Conservation (phyloP, 2,888 invertebrate genomes). For the Rhingia rostrata region DNA sequence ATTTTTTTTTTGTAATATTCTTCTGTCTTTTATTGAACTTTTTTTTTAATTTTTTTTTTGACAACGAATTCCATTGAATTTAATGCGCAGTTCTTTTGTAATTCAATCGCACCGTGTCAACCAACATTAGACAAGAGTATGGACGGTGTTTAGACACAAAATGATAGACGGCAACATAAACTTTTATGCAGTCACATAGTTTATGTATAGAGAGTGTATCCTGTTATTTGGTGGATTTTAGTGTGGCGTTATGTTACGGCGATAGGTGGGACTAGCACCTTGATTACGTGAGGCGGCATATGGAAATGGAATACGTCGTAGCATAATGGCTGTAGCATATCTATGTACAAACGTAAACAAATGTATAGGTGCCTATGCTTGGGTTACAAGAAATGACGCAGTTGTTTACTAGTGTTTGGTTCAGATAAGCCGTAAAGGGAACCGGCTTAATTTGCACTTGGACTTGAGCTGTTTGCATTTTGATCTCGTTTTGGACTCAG, state of each 20-base stretch:
- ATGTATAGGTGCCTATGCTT: too few species aligned
- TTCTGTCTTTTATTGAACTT: background rate
- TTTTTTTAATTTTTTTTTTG: constrained; percentile 15
- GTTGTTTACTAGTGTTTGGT: background rate
- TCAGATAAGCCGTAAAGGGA: background rate
- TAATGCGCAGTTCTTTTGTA: constrained; percentile 66
- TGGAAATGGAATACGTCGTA: too few species aligned
- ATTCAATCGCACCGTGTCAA: constrained; percentile 41
- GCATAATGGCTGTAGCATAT: too few species aligned
- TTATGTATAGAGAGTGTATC: background rate
- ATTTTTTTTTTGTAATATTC: constrained; percentile 8
- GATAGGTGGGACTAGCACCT: background rate
- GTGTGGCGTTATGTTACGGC: constrained; percentile 6
- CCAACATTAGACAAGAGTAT: constrained; percentile 11
- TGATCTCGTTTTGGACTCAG: too few species aligned
- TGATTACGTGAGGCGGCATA: too few species aligned
- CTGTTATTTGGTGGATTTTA: background rate
- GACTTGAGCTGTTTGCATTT: background rate
- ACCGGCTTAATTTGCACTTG: background rate
- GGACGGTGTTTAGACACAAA: constrained; percentile 26
- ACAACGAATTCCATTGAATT: constrained; percentile 34
- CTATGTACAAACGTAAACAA: too few species aligned
- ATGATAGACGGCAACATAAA: background rate
- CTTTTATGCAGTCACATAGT: background rate
- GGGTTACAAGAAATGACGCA: background rate